Percentiles rank a stretch among this genome's conserved stretches.
Conservation (phyloP, 2,888 invertebrate species). For the Acrobeloides nanus region DNA sequence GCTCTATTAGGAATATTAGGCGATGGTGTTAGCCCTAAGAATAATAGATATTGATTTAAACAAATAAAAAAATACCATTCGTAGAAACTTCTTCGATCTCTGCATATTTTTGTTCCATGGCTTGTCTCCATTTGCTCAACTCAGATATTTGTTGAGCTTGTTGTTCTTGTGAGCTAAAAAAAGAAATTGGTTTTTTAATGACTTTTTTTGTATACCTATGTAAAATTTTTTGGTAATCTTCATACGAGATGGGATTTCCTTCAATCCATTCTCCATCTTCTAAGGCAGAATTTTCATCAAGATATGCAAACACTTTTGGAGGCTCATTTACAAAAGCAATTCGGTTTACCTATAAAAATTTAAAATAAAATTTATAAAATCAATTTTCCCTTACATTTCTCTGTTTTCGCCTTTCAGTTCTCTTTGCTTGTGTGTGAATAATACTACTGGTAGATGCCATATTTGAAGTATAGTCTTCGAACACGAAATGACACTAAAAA, state of each 20-base stretch:
- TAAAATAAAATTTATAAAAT: not conserved
- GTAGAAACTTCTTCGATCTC: constrained; percentile 6
- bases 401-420: constrained; percentile 18
- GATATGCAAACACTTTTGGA: constrained; percentile 32
- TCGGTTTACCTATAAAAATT: constrained; percentile 6
- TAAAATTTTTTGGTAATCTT: constrained; percentile 22
- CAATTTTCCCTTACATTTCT: constrained; percentile 19
- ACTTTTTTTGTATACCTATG: constrained; percentile 1
- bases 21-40: not conserved
- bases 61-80: not conserved
- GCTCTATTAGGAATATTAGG: too few relatives aligned
- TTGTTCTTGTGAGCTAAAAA: constrained; percentile 14
- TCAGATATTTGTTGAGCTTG: constrained; percentile 16
- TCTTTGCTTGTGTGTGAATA: constrained; percentile 18
- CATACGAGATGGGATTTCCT: constrained; percentile 22
- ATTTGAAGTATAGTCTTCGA: constrained; percentile 26
- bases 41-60: not conserved
- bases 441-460: constrained; percentile 27
- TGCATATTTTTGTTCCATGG: constrained; percentile 15
- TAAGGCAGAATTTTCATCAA: constrained; percentile 28
- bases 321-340: constrained; percentile 27
- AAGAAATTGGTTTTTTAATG: not conserved
- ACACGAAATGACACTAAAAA: constrained; percentile 27
- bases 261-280: constrained; percentile 22
- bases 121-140: constrained; percentile 18